A percentile compares a stretch with the other conserved stretches of the same genome.
Conservation (phyloP, 2,888 invertebrate genomes). For the Aphodius sticticus region DNA sequence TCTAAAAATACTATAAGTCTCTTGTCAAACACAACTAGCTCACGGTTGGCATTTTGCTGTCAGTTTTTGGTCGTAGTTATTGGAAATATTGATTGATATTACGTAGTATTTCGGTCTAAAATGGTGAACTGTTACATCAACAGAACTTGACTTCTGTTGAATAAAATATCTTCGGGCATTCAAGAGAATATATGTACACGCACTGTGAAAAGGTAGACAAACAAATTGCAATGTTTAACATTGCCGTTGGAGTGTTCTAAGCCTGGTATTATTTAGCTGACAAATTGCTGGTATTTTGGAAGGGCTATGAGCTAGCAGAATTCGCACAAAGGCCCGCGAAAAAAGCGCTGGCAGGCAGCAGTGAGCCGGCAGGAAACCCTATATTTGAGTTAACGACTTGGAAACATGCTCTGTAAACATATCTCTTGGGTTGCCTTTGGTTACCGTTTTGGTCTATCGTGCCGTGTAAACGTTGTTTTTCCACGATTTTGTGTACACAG, state of each 20-base stretch:
- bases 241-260: neutral
- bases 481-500: neutral
- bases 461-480: neutral
- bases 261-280: neutral
- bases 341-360: neutral
- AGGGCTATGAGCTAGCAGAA: neutral
- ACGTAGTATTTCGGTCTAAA: too few relatives aligned
- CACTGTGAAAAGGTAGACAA: neutral
- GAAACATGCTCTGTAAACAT: neutral
- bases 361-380: neutral
- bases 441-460: neutral
- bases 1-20: too few relatives aligned
- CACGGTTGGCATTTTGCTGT: too few relatives aligned
- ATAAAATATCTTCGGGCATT: too few relatives aligned
- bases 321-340: neutral
- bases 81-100: too few relatives aligned
- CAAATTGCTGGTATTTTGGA: neutral
- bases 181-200: too few relatives aligned
- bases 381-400: slow-evolving; percentile 4
- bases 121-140: too few relatives aligned
- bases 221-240: neutral
- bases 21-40: too few relatives aligned
- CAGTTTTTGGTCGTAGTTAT: too few relatives aligned
- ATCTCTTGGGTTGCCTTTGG: neutral
- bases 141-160: too few relatives aligned